phyloP scores from a whole-genome alignment of 92 coral and sea anemone species.

The Chrysogorgia sp. region DNA sequence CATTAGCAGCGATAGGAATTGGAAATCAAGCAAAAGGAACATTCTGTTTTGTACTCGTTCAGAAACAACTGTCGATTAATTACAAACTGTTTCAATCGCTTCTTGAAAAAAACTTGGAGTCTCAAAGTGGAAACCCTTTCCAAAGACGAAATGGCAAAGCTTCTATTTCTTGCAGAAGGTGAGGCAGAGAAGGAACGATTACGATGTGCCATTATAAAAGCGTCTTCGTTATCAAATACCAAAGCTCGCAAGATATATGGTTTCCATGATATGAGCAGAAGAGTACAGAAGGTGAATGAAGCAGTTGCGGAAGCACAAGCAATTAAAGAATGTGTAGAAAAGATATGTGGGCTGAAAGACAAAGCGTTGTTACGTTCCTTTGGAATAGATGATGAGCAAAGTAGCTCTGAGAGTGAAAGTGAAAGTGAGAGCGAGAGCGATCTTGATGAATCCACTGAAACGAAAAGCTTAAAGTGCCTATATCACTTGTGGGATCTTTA shows the following conservation, averaged over 20 bases:
- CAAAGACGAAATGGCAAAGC: conserved; percentile 41
- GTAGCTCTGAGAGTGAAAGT: conserved; percentile 18
- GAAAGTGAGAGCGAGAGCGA: conserved; percentile 11
- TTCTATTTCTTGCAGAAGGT: conserved; percentile 63
- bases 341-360: conserved; percentile 51
- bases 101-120: conserved; percentile 4
- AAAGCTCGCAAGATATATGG: conserved; percentile 49
- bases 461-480: background rate
- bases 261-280: conserved; percentile 21
- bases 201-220: conserved; percentile 58
- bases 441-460: background rate
- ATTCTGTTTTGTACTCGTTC: conserved; percentile 26
- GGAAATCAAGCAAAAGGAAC: conserved; percentile 44
- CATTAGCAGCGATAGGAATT: conserved; percentile 44
- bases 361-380: conserved; percentile 22
- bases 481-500: no score
- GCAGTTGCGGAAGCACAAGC: conserved; percentile 48
- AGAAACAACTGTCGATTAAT: conserved; percentile 28
- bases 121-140: conserved; percentile 1
- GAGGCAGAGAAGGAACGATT: conserved; percentile 56
- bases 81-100: conserved; percentile 42
- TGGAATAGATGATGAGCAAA: conserved; percentile 29
- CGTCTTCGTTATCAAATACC: conserved; percentile 53
- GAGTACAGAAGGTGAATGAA: conserved; percentile 44
- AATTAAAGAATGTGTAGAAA: conserved; percentile 55